Evolutionary conservation across 2,888 invertebrate species (phyloP).

Genomic region (Dolichopus griseipennis): DNA sequence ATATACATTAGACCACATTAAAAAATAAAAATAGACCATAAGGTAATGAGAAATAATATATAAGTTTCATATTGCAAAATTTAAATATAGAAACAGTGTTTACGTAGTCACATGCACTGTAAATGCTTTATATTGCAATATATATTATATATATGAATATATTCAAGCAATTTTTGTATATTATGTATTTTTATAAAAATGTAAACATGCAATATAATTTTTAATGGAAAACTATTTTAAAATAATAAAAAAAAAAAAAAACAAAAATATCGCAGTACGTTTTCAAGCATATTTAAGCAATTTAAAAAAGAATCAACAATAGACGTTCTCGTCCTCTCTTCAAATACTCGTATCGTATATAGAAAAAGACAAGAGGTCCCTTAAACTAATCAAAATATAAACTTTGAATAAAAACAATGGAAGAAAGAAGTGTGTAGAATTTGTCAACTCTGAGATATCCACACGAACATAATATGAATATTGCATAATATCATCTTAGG

Average conservation of each 20-base stretch:
- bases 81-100: neutral
- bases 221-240: neutral
- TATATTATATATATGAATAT: too few species aligned
- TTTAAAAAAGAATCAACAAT: neutral
- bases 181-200: neutral
- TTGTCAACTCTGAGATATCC: too few species aligned
- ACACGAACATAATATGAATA: too few species aligned
- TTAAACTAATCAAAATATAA: neutral
- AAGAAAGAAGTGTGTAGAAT: too few species aligned
- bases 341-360: too few species aligned
- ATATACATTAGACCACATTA: neutral
- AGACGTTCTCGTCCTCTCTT: neutral
- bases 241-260: too few species aligned
- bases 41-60: neutral
- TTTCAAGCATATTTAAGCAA: constrained; percentile 1
- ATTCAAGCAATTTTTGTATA: too few species aligned
- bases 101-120: too few species aligned
- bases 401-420: too few species aligned
- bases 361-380: neutral
- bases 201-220: neutral
- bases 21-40: neutral
- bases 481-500: too few species aligned
- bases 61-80: neutral
- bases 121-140: too few species aligned
- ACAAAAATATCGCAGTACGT: neutral